Evolutionary conservation across 2,113 vertebrate species (phyloP).

Genomic region (Alethe castanea): DNA sequence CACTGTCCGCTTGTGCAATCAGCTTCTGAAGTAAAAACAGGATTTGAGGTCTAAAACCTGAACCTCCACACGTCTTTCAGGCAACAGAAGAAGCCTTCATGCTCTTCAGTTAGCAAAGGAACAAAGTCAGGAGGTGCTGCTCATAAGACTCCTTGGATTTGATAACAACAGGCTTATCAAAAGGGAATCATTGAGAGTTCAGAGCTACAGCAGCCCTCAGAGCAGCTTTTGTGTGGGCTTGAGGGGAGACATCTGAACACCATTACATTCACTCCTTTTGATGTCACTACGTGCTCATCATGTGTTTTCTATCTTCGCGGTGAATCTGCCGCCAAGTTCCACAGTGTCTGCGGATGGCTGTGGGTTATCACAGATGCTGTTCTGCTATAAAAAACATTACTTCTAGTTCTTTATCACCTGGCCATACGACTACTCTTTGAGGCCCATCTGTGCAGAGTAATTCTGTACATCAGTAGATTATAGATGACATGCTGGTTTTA

Average conservation of each 20-base stretch:
- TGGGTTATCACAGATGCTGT: not conserved
- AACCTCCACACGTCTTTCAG: constrained; percentile 4
- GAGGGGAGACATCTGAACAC: constrained; percentile 39
- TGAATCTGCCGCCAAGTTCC: not conserved
- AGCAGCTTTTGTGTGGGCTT: not conserved
- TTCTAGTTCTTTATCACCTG: not conserved
- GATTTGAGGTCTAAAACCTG: constrained; percentile 59
- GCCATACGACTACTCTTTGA: not conserved
- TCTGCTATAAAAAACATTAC: not conserved
- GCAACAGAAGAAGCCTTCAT: constrained; percentile 54
- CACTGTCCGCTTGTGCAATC: constrained; percentile 54
- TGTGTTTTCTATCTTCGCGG: constrained; percentile 16
- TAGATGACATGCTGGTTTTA: not conserved
- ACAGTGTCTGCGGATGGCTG: not conserved
- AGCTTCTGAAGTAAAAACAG: constrained; percentile 36
- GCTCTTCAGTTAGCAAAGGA: not conserved
- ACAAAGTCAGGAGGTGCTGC: constrained; percentile 45
- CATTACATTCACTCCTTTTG: constrained; percentile 19
- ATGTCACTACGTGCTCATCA: not conserved
- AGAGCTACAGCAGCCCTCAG: not conserved
- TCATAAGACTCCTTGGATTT: constrained; percentile 35
- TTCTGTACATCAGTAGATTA: not conserved
- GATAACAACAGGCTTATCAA: constrained; percentile 3
- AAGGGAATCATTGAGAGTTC: constrained; percentile 3
- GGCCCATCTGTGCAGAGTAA: not conserved